Evolutionary conservation across 2,113 vertebrate species (phyloP), one percentile per base, ranked within the genome.

Genomic region (Paramormyrops kingsleyae): DNA sequence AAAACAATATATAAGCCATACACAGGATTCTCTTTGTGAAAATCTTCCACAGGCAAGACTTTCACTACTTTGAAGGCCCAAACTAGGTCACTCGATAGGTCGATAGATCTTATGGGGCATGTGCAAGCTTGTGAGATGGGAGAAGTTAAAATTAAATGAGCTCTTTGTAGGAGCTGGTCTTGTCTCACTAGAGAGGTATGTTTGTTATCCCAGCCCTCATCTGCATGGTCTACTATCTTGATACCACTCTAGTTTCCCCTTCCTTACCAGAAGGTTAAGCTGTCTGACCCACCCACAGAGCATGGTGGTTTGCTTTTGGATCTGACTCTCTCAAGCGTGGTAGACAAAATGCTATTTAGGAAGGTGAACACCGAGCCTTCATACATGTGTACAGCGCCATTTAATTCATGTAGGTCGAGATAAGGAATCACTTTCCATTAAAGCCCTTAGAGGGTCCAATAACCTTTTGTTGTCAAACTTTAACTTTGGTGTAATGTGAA

Each of bases 151-250:
- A 90, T 91, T 77, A 91, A 86, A 83, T 74, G 49, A 80, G 47
- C 87, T 89, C 49, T 49, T 47, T 47, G 46, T 87, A 5, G 50
- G 89, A 49, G 87, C 87, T 35, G 83, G 89, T 87, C 90, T 87
- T 86, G 90, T 91, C 91, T 92, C 90, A 90, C 89, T 91, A 80
- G 31, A 84, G 87, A 52, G 92, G 91, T 91, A 91, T 93, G 89
- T 80, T 42, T 21, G 85, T 92, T 90, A 90, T 92, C 90, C 15
- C 27, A 86, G 27, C 88, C 88, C 84, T 89, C 89, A 89, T 90
- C 88, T 74, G 83, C 90, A 88, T 27, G 90, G 87, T 91, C 31
- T 89, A 87, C 86, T 46, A 87, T 50, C 50, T 59, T 47, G 77
- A 80, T 80, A 80, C 35, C 35, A 19, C 74, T 27, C 74, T 17